Evolutionary conservation across 1,140 invertebrate species (phyloP).

Genomic region (Calliphora vicina): DNA sequence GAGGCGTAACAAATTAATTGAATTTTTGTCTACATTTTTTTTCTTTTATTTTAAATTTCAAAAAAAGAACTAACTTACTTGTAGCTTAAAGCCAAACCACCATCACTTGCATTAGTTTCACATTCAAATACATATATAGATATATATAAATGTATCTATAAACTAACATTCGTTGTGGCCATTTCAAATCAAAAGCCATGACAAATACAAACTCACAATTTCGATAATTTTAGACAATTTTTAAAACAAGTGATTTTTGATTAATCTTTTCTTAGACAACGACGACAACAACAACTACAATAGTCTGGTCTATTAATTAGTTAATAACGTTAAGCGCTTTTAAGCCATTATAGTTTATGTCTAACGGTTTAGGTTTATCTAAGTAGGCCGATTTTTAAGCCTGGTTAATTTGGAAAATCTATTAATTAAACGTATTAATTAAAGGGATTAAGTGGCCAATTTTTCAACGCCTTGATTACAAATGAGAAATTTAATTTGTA

Average conservation of each 20-base stretch:
- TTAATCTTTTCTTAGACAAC: neutral
- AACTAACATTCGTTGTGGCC: too few relatives aligned
- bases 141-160: too few relatives aligned
- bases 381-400: constrained; percentile 12
- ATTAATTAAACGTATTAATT: constrained; percentile 25
- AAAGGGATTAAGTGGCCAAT: constrained; percentile 32
- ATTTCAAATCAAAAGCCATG: neutral
- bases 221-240: neutral
- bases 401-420: constrained; percentile 6
- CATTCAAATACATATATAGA: neutral
- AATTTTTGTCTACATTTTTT: neutral
- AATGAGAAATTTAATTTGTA: neutral
- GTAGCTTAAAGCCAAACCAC: neutral
- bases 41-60: neutral
- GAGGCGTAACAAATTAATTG: constrained; percentile 23
- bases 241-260: constrained; percentile 10
- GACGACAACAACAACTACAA: neutral
- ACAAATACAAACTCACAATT: neutral
- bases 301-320: neutral
- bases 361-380: constrained; percentile 15
- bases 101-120: neutral
- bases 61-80: neutral
- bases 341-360: neutral
- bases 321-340: neutral
- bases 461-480: constrained; percentile 26